These are phyloP conservation scores for Prunella strophiata DNA, from an alignment of 2,797 vertebrate species.

Conservation along the genomic window DNA sequence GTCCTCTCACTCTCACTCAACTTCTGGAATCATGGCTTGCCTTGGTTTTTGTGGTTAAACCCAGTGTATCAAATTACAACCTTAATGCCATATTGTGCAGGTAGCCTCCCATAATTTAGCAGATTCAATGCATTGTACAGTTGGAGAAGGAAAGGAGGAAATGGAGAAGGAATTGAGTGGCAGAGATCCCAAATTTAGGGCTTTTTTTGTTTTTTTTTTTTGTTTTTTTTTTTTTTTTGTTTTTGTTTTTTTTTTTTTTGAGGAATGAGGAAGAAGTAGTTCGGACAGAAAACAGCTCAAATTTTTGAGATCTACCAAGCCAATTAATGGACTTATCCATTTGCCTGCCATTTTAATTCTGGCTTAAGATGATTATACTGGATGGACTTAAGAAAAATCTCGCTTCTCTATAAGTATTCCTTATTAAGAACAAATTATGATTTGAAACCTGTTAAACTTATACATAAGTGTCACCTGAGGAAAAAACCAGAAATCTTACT, in stretches of 20 bases:
- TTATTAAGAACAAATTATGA: not conserved
- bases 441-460: constrained; percentile 26
- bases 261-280: not conserved
- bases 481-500: constrained; percentile 3
- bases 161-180: not conserved
- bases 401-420: not conserved
- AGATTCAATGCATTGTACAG: not conserved
- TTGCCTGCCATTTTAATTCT: not conserved
- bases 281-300: not conserved
- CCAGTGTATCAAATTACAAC: not conserved
- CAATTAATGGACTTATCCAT: not conserved
- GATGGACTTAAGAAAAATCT: not conserved
- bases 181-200: not conserved
- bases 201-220: not conserved
- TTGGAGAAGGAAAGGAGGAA: not conserved
- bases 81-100: not conserved
- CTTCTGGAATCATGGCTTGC: not conserved
- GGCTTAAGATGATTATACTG: not conserved
- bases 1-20: not conserved
- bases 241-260: not conserved
- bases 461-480: not conserved
- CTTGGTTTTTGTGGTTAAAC: not conserved
- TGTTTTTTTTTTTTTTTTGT: not conserved
- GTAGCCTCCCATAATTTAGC: not conserved
- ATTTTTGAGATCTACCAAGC: not conserved